Evolutionary conservation across 2,888 invertebrate genomes (phyloP).

Genomic region (Drosophila testacea): DNA sequence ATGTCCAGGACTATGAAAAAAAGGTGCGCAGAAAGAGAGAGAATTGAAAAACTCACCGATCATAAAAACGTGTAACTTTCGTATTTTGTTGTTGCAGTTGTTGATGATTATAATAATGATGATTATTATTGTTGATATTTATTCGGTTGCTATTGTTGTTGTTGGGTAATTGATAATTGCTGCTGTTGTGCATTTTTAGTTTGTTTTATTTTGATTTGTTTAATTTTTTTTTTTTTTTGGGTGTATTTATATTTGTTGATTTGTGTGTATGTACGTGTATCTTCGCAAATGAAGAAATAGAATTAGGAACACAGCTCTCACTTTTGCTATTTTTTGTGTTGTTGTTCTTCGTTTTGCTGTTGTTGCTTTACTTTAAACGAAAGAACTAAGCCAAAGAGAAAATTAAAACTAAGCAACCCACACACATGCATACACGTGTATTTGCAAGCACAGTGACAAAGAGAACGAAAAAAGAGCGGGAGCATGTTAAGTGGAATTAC

Average conservation of each 20-base stretch:
- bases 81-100: conserved; percentile 48
- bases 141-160: conserved; percentile 50
- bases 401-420: conserved; percentile 11
- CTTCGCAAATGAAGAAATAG: background rate
- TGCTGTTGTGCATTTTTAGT: conserved; percentile 64
- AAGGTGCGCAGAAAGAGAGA: background rate
- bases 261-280: background rate
- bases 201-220: conserved; percentile 17
- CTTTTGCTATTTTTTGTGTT: conserved; percentile 30
- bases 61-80: conserved; percentile 55
- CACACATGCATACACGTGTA: background rate
- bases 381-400: conserved; percentile 26
- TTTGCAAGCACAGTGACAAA: conserved; percentile 1
- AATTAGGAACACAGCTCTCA: conserved; percentile 15
- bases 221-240: conserved; percentile 3
- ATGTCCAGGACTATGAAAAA: conserved; percentile 1
- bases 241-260: conserved; percentile 1
- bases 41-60: conserved; percentile 64
- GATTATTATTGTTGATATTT: conserved; percentile 53
- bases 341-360: conserved; percentile 23
- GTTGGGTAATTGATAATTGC: conserved; percentile 43
- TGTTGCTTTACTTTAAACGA: conserved; percentile 17
- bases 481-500: conserved; percentile 26
- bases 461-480: conserved; percentile 13
- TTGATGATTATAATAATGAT: conserved; percentile 35